Evolutionary conservation across 2,888 invertebrate species (phyloP).

Genomic region (Scaptomyza cyrtandrae): DNA sequence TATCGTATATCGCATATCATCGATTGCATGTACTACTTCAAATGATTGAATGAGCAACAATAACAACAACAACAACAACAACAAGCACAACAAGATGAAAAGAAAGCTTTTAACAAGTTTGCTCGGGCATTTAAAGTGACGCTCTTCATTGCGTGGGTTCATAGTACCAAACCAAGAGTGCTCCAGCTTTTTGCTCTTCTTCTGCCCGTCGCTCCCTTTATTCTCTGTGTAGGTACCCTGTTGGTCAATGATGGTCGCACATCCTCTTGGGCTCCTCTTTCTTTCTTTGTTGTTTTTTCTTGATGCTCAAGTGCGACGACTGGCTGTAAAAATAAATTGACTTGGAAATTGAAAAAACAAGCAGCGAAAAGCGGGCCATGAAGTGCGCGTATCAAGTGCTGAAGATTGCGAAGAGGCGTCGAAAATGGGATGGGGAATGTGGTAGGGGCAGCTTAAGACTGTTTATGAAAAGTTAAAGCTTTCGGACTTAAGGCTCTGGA

Average conservation of each 20-base stretch:
- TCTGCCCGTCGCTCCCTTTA: conserved; percentile 6
- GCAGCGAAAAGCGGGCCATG: conserved; percentile 53
- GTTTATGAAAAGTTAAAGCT: conserved; percentile 61
- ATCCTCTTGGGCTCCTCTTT: conserved; percentile 47
- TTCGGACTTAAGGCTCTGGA: conserved; percentile 40
- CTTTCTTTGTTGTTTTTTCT: background rate
- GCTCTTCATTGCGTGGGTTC: conserved; percentile 69
- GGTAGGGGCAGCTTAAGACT: conserved; percentile 13
- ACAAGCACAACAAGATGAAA: conserved; percentile 12
- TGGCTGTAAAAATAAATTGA: conserved; percentile 78
- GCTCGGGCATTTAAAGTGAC: conserved; percentile 71
- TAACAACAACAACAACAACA: background rate
- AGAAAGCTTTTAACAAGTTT: conserved; percentile 54
- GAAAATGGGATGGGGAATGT: conserved; percentile 16
- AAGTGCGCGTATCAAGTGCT: conserved; percentile 61
- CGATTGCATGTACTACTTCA: conserved; percentile 43
- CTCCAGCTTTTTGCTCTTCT: conserved; percentile 8
- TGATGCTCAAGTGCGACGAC: conserved; percentile 38
- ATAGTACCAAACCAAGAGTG: conserved; percentile 55
- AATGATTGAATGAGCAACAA: conserved; percentile 38
- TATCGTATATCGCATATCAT: conserved; percentile 59
- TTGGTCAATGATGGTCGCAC: conserved; percentile 21
- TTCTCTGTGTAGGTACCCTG: background rate
- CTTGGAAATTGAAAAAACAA: conserved; percentile 78
- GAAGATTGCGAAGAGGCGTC: conserved; percentile 12